Conservation (phyloP, 1,140 invertebrate genomes). For the Lepidurus arcticus region DNA sequence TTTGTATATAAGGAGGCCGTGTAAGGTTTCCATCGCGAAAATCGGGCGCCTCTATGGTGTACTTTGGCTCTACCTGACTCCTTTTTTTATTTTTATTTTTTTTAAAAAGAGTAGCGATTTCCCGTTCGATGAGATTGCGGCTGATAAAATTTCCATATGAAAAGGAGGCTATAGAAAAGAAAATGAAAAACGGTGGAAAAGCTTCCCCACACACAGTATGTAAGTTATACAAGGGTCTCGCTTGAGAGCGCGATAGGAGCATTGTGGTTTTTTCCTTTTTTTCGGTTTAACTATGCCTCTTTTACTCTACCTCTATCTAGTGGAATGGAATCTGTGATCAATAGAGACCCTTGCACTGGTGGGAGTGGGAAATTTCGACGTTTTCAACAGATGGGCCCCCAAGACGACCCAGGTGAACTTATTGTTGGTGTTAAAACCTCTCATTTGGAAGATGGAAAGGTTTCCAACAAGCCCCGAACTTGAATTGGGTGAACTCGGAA, state of each 20-base stretch:
- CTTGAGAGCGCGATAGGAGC: neutral
- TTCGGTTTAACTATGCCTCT: neutral
- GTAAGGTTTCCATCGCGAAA: neutral
- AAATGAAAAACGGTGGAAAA: neutral
- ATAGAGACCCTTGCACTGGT: neutral
- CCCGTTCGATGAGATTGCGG: neutral
- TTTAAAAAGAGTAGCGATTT: neutral
- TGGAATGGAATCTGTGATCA: conserved; percentile 19
- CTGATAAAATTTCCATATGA: conserved; percentile 10
- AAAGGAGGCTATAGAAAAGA: neutral
- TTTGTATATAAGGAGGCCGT: neutral
- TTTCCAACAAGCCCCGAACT: neutral
- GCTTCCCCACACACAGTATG: too few species aligned
- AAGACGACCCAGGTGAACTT: conserved; percentile 13
- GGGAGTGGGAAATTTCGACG: conserved; percentile 2
- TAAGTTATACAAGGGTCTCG: too few species aligned
- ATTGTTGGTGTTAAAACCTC: conserved; percentile 19
- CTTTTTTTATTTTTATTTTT: neutral
- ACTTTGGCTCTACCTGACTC: neutral
- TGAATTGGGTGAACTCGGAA: neutral
- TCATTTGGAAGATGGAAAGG: neutral
- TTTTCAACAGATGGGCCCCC: conserved; percentile 17
- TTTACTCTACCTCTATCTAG: neutral
- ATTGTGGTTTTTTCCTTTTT: neutral
- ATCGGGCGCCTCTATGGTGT: neutral